phyloP scores from a whole-genome alignment of 2,113 vertebrate genomes.

The Salvelinus alpinus region DNA sequence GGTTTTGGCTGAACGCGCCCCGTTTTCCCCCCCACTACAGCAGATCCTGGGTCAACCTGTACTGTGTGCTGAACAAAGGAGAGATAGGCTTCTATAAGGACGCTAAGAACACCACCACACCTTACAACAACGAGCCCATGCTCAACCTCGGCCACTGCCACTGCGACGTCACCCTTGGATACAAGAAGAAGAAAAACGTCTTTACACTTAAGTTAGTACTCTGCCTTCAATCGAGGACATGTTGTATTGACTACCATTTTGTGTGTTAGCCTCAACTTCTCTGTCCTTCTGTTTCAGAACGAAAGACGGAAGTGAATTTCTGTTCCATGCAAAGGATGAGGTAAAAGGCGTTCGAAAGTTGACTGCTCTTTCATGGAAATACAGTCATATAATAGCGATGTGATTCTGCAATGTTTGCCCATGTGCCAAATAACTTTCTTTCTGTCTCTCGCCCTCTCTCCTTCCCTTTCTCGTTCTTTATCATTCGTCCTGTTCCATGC shows the following conservation, averaged over 20 bases:
- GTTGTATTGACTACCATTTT: not conserved
- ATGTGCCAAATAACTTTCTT: not conserved
- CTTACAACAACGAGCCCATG: slow-evolving; percentile 85
- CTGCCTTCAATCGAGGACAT: not conserved
- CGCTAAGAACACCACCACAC: slow-evolving; percentile 78
- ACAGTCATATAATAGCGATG: not conserved
- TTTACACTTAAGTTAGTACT: slow-evolving; percentile 89
- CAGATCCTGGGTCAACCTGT: slow-evolving; percentile 95
- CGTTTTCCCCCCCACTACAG: slow-evolving; percentile 38
- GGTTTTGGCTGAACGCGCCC: slow-evolving; percentile 42
- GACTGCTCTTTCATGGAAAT: not conserved
- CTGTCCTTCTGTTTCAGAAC: slow-evolving; percentile 74
- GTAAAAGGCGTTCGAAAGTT: slow-evolving; percentile 62
- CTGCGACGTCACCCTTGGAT: slow-evolving; percentile 87
- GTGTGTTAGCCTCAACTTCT: not conserved
- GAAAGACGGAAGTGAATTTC: slow-evolving; percentile 88
- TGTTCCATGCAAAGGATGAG: slow-evolving; percentile 94
- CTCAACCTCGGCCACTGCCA: slow-evolving; percentile 82
- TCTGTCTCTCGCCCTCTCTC: not conserved
- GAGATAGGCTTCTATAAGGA: slow-evolving; percentile 96
- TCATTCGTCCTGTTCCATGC: not conserved
- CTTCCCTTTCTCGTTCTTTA: not conserved
- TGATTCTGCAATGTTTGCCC: not conserved
- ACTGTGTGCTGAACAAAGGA: slow-evolving; percentile 90
- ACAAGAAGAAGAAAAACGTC: slow-evolving; percentile 97